Evolutionary conservation across 2,113 vertebrate genomes (phyloP).

Genomic region (Falco punctatus): DNA sequence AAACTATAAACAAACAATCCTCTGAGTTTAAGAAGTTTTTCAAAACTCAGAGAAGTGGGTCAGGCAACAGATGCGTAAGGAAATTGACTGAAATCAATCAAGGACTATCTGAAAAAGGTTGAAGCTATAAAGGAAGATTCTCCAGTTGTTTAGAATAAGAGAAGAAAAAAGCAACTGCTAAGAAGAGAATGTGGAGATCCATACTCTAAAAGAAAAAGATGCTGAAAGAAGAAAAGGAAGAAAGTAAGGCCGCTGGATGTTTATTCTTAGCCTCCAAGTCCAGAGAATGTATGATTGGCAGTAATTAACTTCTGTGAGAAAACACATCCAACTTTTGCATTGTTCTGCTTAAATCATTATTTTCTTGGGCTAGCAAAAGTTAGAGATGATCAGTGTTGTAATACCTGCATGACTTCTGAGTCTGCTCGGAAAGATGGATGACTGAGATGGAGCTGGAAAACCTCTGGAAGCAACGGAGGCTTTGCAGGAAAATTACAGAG

Average conservation of each 20-base stretch:
- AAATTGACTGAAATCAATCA: background rate
- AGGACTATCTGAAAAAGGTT: background rate
- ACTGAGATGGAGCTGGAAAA: background rate
- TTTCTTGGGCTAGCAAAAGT: background rate
- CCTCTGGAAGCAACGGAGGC: background rate
- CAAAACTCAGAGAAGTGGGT: background rate
- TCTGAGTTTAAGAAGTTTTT: background rate
- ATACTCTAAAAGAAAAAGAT: background rate
- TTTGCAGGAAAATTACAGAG: background rate
- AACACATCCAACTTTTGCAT: background rate
- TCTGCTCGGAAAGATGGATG: background rate
- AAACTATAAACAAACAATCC: background rate
- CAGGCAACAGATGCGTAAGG: background rate
- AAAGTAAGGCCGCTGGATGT: background rate
- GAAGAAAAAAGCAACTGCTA: background rate
- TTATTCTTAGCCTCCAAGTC: background rate
- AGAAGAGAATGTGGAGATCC: background rate
- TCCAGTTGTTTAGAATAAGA: background rate
- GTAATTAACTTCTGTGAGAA: background rate
- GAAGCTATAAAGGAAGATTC: background rate
- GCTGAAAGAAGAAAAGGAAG: background rate
- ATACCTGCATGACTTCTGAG: background rate
- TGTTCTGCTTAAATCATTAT: background rate
- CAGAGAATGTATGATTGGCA: background rate
- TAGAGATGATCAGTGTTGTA: background rate